Conservation (phyloP, 2,888 invertebrate genomes). For the Anthrax anthrax region DNA sequence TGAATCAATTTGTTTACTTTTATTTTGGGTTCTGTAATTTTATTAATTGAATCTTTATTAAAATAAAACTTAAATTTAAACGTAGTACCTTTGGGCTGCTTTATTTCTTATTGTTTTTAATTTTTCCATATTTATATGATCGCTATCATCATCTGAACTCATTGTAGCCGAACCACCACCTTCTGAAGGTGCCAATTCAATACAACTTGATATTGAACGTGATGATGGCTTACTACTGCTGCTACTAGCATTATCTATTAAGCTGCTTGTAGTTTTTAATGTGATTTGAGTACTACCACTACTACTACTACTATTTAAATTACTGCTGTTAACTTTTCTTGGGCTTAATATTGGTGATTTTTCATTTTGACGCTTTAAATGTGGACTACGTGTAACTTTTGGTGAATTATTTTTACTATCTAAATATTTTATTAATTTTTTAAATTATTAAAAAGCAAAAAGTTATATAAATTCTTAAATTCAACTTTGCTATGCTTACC, state of each 20-base stretch:
- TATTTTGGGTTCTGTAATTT: conserved; percentile 18
- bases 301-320: too few relatives aligned
- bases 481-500: conserved; percentile 20
- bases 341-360: conserved; percentile 29
- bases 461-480: too few relatives aligned
- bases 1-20: conserved; percentile 21
- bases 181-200: not conserved
- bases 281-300: not conserved
- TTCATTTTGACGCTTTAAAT: conserved; percentile 21
- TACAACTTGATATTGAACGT: conserved; percentile 17
- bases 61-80: too few relatives aligned
- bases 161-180: conserved; percentile 5
- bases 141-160: conserved; percentile 49
- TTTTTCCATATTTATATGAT: conserved; percentile 49
- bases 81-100: conserved; percentile 39
- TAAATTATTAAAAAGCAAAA: too few relatives aligned
- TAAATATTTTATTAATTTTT: too few relatives aligned
- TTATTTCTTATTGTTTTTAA: conserved; percentile 49
- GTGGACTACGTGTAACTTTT: conserved; percentile 25
- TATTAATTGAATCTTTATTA: not conserved
- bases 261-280: not conserved
- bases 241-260: too few relatives aligned
- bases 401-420: conserved; percentile 32
- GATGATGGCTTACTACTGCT: conserved; percentile 2
- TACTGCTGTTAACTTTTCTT: conserved; percentile 17